These are phyloP conservation scores for Nipponia nippon DNA, from an alignment of 2,113 vertebrate genomes.

Conservation along the genomic window DNA sequence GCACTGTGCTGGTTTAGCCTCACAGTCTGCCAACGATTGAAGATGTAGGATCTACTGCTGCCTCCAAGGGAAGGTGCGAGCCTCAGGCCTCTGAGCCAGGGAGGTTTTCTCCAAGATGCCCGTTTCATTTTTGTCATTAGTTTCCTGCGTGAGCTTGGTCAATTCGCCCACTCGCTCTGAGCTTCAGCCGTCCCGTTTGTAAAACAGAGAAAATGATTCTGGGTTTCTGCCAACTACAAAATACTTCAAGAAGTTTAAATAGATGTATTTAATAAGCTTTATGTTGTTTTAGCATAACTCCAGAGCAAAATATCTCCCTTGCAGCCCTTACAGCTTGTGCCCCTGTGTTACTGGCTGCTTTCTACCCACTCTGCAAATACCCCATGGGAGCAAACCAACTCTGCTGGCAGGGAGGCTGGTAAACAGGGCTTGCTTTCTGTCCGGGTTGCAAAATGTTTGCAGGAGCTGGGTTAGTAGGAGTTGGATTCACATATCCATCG, in stretches of 20 bases:
- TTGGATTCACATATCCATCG: neutral
- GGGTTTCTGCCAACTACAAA: neutral
- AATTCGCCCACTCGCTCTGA: neutral
- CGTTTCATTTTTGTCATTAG: neutral
- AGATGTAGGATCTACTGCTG: neutral
- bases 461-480: neutral
- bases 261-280: neutral
- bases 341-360: neutral
- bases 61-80: neutral
- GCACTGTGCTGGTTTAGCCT: neutral
- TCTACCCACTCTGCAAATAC: neutral
- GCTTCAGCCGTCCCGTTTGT: neutral
- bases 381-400: neutral
- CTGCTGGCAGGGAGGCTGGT: neutral
- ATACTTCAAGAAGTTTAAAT: neutral
- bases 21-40: neutral
- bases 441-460: constrained; percentile 35
- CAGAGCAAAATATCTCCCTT: neutral
- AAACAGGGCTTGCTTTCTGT: constrained; percentile 17
- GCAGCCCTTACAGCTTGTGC: neutral
- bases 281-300: neutral
- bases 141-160: neutral
- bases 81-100: neutral
- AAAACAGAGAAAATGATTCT: neutral
- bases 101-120: neutral